Conservation (phyloP, 2,888 invertebrate species). For the Iphiclides podalirius region DNA sequence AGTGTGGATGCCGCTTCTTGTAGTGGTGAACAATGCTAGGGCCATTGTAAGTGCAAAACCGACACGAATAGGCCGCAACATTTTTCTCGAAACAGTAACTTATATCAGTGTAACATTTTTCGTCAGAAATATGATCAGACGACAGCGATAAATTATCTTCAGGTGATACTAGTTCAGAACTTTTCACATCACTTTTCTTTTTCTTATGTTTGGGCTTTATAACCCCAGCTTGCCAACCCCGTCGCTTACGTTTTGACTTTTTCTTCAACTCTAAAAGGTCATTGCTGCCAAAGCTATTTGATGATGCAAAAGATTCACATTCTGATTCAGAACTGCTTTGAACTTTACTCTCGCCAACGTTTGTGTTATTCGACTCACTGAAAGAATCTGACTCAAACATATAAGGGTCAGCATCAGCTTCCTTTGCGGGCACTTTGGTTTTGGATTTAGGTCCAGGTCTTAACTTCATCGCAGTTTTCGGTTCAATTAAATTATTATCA, state of each 20-base stretch:
- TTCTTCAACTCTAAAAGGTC: conserved; percentile 54
- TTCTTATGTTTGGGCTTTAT: conserved; percentile 59
- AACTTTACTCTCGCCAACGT: conserved; percentile 41
- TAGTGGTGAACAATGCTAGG: conserved; percentile 84
- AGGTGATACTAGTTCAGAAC: conserved; percentile 18
- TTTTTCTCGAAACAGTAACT: conserved; percentile 64
- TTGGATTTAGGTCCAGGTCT: conserved; percentile 62
- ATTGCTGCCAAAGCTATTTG: conserved; percentile 49
- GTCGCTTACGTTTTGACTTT: conserved; percentile 54
- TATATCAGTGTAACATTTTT: conserved; percentile 60
- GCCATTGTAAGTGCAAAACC: conserved; percentile 80
- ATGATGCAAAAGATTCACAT: conserved; percentile 52
- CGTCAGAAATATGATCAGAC: conserved; percentile 39
- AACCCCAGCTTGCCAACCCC: conserved; percentile 60
- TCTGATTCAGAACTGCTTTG: conserved; percentile 53
- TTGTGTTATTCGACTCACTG: conserved; percentile 42
- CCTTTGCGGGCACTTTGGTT: conserved; percentile 39
- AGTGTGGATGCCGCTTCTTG: conserved; percentile 80
- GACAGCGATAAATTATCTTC: conserved; percentile 22
- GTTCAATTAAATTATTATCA: conserved; percentile 14
- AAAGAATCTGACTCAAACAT: conserved; percentile 60
- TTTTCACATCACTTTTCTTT: conserved; percentile 43
- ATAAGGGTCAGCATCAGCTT: conserved; percentile 51
- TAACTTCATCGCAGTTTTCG: conserved; percentile 29
- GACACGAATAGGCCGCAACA: conserved; percentile 71